Conservation (phyloP, 2,113 vertebrate species). For the Corapipo altera region DNA sequence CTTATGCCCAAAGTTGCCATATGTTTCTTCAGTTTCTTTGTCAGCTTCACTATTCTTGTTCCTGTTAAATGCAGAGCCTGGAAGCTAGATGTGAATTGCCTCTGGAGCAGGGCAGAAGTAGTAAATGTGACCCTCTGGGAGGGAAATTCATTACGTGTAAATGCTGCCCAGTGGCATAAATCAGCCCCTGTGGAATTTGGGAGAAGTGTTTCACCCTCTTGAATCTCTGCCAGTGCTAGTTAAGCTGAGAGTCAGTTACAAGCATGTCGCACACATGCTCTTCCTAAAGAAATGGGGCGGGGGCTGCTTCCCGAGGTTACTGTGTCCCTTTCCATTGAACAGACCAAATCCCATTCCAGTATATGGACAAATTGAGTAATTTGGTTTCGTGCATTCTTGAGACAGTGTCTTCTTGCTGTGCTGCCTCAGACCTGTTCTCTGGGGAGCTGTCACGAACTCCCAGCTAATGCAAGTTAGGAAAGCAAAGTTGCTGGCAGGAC, state of each 20-base stretch:
- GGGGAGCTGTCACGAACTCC: conserved; percentile 14
- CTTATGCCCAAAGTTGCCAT: neutral
- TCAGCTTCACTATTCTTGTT: neutral
- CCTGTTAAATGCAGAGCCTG: neutral
- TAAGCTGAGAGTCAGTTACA: neutral
- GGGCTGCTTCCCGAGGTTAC: neutral
- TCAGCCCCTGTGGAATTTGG: neutral
- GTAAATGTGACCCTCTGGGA: neutral
- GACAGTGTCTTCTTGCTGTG: neutral
- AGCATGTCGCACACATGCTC: neutral
- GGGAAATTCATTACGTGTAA: conserved; percentile 7
- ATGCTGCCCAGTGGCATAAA: conserved; percentile 25
- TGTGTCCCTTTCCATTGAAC: neutral
- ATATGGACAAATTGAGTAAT: neutral
- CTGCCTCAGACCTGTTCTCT: neutral
- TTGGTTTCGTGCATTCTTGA: neutral
- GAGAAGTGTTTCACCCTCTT: neutral
- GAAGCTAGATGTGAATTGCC: neutral
- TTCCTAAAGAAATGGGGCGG: neutral
- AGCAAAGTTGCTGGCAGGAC: conserved; percentile 30
- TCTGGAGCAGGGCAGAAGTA: neutral
- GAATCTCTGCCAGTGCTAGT: neutral
- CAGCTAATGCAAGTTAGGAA: conserved; percentile 5
- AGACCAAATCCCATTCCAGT: neutral
- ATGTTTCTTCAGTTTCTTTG: conserved; percentile 25